Evolutionary conservation across 2,113 vertebrate genomes (phyloP).

Genomic region (Lota lota): DNA sequence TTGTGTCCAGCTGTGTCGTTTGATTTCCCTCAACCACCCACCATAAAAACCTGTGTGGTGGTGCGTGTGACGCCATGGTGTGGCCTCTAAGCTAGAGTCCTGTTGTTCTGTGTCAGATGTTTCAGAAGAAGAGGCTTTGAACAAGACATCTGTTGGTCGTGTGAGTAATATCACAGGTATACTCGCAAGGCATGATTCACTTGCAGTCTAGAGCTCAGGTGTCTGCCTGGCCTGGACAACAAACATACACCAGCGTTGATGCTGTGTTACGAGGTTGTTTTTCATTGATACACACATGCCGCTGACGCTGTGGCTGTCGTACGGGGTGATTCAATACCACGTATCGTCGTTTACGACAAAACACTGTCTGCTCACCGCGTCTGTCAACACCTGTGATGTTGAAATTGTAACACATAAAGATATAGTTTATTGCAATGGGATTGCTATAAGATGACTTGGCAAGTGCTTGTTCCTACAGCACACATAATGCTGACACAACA

Average conservation of each 20-base stretch:
- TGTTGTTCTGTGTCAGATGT: slow-evolving; percentile 42
- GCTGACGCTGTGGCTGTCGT: neutral
- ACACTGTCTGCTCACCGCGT: too few relatives aligned
- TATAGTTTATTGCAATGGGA: too few relatives aligned
- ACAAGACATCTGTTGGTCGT: slow-evolving; percentile 57
- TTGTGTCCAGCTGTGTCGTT: slow-evolving; percentile 66
- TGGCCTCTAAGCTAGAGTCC: slow-evolving; percentile 30
- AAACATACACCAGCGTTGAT: slow-evolving; percentile 6
- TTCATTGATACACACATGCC: too few relatives aligned
- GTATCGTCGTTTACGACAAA: too few relatives aligned
- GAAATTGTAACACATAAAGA: too few relatives aligned
- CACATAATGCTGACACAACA: too few relatives aligned
- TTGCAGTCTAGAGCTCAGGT: slow-evolving; percentile 47
- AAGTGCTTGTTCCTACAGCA: too few relatives aligned
- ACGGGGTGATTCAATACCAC: neutral
- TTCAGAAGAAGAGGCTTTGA: slow-evolving; percentile 54
- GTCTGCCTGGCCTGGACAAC: slow-evolving; percentile 16
- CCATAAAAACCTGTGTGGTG: slow-evolving; percentile 22
- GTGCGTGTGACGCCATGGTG: neutral
- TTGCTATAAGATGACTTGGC: too few relatives aligned
- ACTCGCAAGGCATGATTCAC: slow-evolving; percentile 22
- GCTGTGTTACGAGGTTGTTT: too few relatives aligned
- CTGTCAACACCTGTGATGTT: too few relatives aligned
- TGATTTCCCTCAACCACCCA: slow-evolving; percentile 32
- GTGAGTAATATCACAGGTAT: slow-evolving; percentile 48